Percentiles rank a stretch among this genome's conserved stretches.
Evolutionary conservation across 53 echinoderm and acorn worm species (phyloP).

Genomic region (Pentamera pediparva): DNA sequence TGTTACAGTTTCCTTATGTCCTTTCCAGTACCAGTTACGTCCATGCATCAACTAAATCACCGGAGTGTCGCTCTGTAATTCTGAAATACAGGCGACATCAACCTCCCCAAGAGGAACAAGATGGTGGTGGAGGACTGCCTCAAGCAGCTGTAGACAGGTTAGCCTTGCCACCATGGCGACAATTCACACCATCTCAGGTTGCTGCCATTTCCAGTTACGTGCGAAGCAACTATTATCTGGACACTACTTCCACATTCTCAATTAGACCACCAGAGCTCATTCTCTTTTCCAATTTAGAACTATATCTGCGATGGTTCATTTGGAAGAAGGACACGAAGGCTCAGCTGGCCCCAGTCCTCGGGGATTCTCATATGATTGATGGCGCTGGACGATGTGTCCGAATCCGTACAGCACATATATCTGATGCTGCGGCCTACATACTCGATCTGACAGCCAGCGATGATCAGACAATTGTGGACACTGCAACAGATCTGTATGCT

Average conservation of each 20-base stretch:
- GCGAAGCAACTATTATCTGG: conserved; percentile 19
- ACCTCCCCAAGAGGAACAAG: background rate
- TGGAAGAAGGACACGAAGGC: conserved; percentile 24
- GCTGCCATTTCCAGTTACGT: conserved; percentile 10
- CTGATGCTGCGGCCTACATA: conserved; percentile 24
- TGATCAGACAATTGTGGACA: conserved; percentile 6
- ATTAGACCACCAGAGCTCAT: conserved; percentile 36
- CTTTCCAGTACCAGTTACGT: conserved; percentile 16
- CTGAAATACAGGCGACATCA: conserved; percentile 14
- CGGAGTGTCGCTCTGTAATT: conserved; percentile 31
- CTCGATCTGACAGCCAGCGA: conserved; percentile 3
- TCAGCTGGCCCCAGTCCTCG: conserved; percentile 9
- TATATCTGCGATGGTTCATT: conserved; percentile 39
- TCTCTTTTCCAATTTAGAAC: conserved; percentile 30
- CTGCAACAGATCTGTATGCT: conserved; percentile 26
- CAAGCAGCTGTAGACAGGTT: conserved; percentile 23
- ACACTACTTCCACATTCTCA: conserved; percentile 29
- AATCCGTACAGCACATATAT: conserved; percentile 20
- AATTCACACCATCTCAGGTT: conserved; percentile 41
- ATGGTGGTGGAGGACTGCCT: conserved; percentile 45
- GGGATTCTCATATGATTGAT: conserved; percentile 23
- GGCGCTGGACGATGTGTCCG: conserved; percentile 31
- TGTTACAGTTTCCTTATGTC: conserved; percentile 27
- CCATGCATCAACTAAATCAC: conserved; percentile 39
- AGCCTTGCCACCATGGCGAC: conserved; percentile 27